Base-by-base conservation (phyloP, 2,888 invertebrate genomes). In the Xanthia togata region DNA sequence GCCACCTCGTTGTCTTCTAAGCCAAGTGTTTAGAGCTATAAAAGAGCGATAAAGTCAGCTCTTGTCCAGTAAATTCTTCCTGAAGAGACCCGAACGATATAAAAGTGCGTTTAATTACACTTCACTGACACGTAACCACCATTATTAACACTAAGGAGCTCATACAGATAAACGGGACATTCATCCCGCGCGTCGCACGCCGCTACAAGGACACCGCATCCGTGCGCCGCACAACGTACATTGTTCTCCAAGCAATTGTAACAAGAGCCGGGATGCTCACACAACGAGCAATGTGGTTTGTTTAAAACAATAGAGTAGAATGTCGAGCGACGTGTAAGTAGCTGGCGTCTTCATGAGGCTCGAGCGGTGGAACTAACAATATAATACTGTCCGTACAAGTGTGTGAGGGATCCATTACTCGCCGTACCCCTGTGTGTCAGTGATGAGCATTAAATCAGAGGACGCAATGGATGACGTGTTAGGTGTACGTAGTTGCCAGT, bases 221-320 rank as follows among this genome's bases (percentile, higher is more conserved):
- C 85, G 65, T 76, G 62, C 86, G 76, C 83, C 74, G 81, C 79
- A 59, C 90, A 79, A 77, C 84, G 83, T 93, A 93, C 92, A 93
- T 92, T 92, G 93, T 92, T 87, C 84, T 78, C 78, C 84, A 73
- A 78, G 86, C 83, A 84, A 76, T 76, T 75, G 79, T 83, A 81
- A 81, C 87, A 81, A 81, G 85, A 85, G 83, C 73, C 71, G 85
- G 82, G 89, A 77, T 76, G 79, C 89, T 88, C 87, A 89, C 88
- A 84, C 79, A 86, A 86, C 90, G 84, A 90, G 93, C 93, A 91
- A 92, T 93, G 92, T 91, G 91, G 89, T 92, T 90, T 90, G 90
- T 91, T 90, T 88, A 88, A 91, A 92, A 93, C 93, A 93, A 93
- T 91, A 90, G 87, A 74, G 79, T 83, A 80, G 77, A 70, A 81